A percentile compares a stretch with the other conserved stretches of the same genome.
These are phyloP conservation scores for Osmerus mordax DNA, from an alignment of 2,113 vertebrate species.

Conservation along the genomic window DNA sequence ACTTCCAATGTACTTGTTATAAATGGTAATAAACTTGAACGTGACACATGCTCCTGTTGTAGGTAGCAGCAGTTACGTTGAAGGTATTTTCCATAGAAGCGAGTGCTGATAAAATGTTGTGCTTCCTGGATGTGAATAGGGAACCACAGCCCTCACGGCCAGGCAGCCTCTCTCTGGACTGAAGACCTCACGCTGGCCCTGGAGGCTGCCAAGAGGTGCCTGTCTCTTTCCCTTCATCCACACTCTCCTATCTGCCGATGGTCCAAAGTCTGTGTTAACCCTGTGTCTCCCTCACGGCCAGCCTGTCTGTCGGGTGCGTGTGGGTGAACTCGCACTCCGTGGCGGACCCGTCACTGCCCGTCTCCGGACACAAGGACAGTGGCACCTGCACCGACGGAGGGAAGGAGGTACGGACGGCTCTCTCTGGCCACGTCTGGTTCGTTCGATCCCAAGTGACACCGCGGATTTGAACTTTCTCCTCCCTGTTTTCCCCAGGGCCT, in stretches of 20 bases:
- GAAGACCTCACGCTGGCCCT: conserved; percentile 83
- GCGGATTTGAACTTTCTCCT: background rate
- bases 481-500: conserved; percentile 69
- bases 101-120: background rate
- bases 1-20: no score
- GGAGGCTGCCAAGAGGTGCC: conserved; percentile 78
- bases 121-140: conserved; percentile 36
- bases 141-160: conserved; percentile 77
- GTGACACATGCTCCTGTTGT: no score
- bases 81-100: no score
- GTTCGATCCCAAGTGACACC: no score
- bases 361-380: conserved; percentile 78
- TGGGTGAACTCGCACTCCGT: conserved; percentile 84
- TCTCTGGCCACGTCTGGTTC: background rate
- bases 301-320: conserved; percentile 77
- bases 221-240: background rate
- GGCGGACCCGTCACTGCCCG: conserved; percentile 75
- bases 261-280: background rate
- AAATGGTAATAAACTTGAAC: no score
- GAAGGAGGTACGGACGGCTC: conserved; percentile 68
- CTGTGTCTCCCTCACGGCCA: conserved; percentile 38
- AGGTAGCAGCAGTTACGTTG: no score
- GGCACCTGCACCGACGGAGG: conserved; percentile 82
- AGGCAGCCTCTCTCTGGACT: conserved; percentile 83
- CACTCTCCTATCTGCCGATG: background rate